Conservation (phyloP, 2,888 invertebrate genomes). For the Hyles lineata region DNA sequence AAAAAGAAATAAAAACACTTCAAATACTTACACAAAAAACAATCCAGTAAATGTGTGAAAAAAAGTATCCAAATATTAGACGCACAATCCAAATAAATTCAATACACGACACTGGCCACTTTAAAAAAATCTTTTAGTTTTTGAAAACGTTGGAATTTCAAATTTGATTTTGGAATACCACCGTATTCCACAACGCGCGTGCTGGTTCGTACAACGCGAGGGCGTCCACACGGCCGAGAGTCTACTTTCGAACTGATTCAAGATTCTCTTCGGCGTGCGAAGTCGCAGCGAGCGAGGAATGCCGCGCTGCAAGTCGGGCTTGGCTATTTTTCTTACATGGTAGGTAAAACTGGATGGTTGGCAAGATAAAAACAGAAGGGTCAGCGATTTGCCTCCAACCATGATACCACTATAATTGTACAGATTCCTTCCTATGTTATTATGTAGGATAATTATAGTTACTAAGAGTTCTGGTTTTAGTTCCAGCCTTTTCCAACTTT, state of each 20-base stretch:
- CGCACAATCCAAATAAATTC: slow-evolving; percentile 62
- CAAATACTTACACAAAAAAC: slow-evolving; percentile 72
- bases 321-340: slow-evolving; percentile 64
- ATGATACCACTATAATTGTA: slow-evolving; percentile 20
- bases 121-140: slow-evolving; percentile 44
- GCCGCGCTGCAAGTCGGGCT: slow-evolving; percentile 69
- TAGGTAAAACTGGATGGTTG: slow-evolving; percentile 61
- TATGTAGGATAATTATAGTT: neutral
- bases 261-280: slow-evolving; percentile 48
- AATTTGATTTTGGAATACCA: slow-evolving; percentile 59
- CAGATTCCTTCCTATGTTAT: neutral
- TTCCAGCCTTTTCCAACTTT: neutral
- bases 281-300: slow-evolving; percentile 69
- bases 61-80: slow-evolving; percentile 59
- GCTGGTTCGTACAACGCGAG: slow-evolving; percentile 49
- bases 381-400: slow-evolving; percentile 44
- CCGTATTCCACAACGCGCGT: slow-evolving; percentile 61
- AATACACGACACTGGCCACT: slow-evolving; percentile 74
- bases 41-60: slow-evolving; percentile 59
- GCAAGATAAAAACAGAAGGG: slow-evolving; percentile 44
- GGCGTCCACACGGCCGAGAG: slow-evolving; percentile 70
- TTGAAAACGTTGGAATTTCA: slow-evolving; percentile 48
- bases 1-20: slow-evolving; percentile 33
- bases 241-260: slow-evolving; percentile 79
- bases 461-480: neutral